Percentiles rank a stretch among this genome's conserved stretches.
phyloP scores from a whole-genome alignment of 2,888 invertebrate species.

The Caenorhabditis becei region DNA sequence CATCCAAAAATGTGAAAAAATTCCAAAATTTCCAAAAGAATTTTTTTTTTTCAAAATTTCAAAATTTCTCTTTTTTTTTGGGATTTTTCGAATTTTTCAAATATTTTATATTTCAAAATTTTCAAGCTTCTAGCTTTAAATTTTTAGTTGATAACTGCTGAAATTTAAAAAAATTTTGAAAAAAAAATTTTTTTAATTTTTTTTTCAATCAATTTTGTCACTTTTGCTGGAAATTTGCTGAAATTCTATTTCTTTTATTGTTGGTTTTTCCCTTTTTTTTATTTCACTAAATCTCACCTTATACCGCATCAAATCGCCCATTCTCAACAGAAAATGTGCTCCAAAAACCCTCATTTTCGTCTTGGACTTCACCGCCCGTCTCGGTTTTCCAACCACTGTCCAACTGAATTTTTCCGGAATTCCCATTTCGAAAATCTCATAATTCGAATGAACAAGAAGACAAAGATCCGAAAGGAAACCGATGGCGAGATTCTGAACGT shows the following conservation, averaged over 20 bases:
- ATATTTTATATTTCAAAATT: background rate
- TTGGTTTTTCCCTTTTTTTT: background rate
- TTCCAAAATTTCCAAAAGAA: too few relatives aligned
- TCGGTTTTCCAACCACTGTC: background rate
- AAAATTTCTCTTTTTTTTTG: too few relatives aligned
- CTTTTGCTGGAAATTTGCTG: slow-evolving; percentile 1
- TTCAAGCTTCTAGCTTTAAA: too few relatives aligned
- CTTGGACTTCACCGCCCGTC: slow-evolving; percentile 26
- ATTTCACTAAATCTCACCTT: slow-evolving; percentile 45
- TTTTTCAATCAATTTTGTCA: slow-evolving; percentile 5
- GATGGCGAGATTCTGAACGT: slow-evolving; percentile 38
- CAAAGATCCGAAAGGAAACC: slow-evolving; percentile 45
- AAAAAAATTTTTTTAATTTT: background rate
- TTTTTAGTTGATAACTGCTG: too few relatives aligned
- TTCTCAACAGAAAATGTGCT: slow-evolving; percentile 58
- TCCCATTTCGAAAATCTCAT: slow-evolving; percentile 30
- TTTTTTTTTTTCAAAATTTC: too few relatives aligned
- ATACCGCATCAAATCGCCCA: slow-evolving; percentile 72
- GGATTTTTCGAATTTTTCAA: too few relatives aligned
- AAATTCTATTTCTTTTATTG: too few relatives aligned
- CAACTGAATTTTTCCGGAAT: slow-evolving; percentile 23
- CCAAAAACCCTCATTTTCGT: slow-evolving; percentile 38
- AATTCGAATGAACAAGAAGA: slow-evolving; percentile 37
- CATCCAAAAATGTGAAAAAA: too few relatives aligned
- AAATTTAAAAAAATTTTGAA: too few relatives aligned